Base-by-base conservation (phyloP, 2,888 invertebrate species). In the Timema cristinae region DNA sequence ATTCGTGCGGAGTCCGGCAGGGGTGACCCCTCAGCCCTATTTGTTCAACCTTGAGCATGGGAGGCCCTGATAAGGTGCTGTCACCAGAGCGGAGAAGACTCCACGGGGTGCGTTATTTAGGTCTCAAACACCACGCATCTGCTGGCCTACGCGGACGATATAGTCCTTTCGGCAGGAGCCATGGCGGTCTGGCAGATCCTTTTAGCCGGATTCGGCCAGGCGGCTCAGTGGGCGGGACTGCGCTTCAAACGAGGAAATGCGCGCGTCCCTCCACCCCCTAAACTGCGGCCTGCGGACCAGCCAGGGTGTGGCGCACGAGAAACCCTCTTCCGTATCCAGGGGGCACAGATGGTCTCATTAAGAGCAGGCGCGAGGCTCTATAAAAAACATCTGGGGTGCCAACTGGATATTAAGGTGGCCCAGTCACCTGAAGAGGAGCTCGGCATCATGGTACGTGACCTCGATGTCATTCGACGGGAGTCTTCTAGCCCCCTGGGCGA, bases 41-140 rank as follows among this genome's bases (percentile, higher is more conserved):
- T 6, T 80, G 0, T 81, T 82, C 73, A 80, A 81, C 73, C n/a
- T n/a, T 82, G 6, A 75, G 77, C 7, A 71, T 79, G 10, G n/a
- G 79, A 81, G 69, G 77, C 78, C 2, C 56, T 80, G 16, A 32
- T 67, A 13, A 13, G 67, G 54, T 49, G 66, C 9, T n/a, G 9
- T 66, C 54, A 48, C 71, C 32, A 5, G 47, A 7, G 13, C 16
- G 50, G 47, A 16, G 10, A n/a, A 49, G 48, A 11, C 52, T 52
- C 6, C 52, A 16, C 11, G 71, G 72, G n/a, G 49, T 48, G 10
- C 71, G 7, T n/a, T 68, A 51, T 71, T 9, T 75, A 51, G 73
- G 59, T 67, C 67, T n/a, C n/a, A n/a, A 11, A 10, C 68, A 9
- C 6, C 70, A 69, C n/a, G 51, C n/a, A 4, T n/a, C 48, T 71